phyloP scores from a whole-genome alignment of 2,888 invertebrate genomes.

The Polyploca ridens region DNA sequence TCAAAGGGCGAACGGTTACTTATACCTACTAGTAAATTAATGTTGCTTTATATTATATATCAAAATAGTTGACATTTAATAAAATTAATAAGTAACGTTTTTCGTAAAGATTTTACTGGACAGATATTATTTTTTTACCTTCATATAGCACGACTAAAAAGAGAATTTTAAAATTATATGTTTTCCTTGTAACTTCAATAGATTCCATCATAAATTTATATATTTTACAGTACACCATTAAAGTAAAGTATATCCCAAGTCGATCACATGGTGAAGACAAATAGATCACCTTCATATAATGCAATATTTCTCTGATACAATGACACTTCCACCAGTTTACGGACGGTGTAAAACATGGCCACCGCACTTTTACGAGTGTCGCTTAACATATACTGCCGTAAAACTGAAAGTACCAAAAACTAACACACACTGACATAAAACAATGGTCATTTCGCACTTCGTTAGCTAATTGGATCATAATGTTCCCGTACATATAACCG shows the following conservation, averaged over 20 bases:
- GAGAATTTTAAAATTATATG: neutral
- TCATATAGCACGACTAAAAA: neutral
- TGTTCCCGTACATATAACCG: conserved; percentile 47
- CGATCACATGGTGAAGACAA: conserved; percentile 33
- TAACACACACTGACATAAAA: conserved; percentile 56
- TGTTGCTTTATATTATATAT: neutral
- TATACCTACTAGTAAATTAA: neutral
- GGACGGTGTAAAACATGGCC: conserved; percentile 72
- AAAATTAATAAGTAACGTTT: neutral
- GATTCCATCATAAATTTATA: neutral
- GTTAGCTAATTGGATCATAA: conserved; percentile 73
- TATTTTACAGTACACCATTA: conserved; percentile 1
- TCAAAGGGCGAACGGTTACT: neutral
- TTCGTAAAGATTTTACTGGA: neutral
- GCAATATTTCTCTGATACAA: conserved; percentile 62
- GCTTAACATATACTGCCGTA: conserved; percentile 77
- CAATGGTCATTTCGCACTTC: conserved; percentile 68
- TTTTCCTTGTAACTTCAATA: neutral
- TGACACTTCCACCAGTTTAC: conserved; percentile 65
- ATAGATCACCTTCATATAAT: conserved; percentile 56
- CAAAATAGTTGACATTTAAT: neutral
- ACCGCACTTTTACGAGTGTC: conserved; percentile 74
- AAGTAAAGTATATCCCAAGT: conserved; percentile 41
- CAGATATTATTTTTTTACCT: neutral
- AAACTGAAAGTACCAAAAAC: conserved; percentile 70